Percentiles rank a stretch among this genome's conserved stretches.
These are phyloP conservation scores for Galleria mellonella DNA, from an alignment of 1,140 invertebrate genomes.

Conservation along the genomic window DNA sequence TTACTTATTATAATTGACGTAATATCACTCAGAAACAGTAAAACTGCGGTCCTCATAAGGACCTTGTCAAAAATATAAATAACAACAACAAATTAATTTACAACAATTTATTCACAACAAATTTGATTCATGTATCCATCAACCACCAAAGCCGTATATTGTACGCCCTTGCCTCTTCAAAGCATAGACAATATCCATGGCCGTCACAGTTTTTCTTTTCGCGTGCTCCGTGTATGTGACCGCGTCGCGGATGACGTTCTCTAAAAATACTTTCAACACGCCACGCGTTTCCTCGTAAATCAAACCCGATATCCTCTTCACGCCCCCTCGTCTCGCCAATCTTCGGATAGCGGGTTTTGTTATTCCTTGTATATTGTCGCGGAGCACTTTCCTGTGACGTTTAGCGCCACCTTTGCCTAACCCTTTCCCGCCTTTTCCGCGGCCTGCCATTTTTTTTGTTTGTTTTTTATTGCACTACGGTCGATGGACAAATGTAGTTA, in stretches of 20 bases:
- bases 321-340: slow-evolving; percentile 77
- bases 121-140: too few relatives aligned
- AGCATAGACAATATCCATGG: slow-evolving; percentile 92
- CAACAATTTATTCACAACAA: too few relatives aligned
- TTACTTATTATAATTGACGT: too few relatives aligned
- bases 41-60: slow-evolving; percentile 24
- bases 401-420: slow-evolving; percentile 45
- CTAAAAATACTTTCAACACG: slow-evolving; percentile 85
- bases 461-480: slow-evolving; percentile 1
- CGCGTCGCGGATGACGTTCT: slow-evolving; percentile 88
- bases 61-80: slow-evolving; percentile 25
- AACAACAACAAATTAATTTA: too few relatives aligned
- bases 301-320: slow-evolving; percentile 77
- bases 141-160: slow-evolving; percentile 80
- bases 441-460: slow-evolving; percentile 34
- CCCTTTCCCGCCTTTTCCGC: slow-evolving; percentile 49
- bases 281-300: slow-evolving; percentile 50
- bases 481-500: not conserved
- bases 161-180: slow-evolving; percentile 87
- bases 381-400: slow-evolving; percentile 78
- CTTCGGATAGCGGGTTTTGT: slow-evolving; percentile 46
- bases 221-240: slow-evolving; percentile 80
- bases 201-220: slow-evolving; percentile 85
- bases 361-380: slow-evolving; percentile 46
- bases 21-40: slow-evolving; percentile 3